These are phyloP conservation scores for Arge pagana DNA, from an alignment of 2,888 invertebrate genomes.

Conservation along the genomic window DNA sequence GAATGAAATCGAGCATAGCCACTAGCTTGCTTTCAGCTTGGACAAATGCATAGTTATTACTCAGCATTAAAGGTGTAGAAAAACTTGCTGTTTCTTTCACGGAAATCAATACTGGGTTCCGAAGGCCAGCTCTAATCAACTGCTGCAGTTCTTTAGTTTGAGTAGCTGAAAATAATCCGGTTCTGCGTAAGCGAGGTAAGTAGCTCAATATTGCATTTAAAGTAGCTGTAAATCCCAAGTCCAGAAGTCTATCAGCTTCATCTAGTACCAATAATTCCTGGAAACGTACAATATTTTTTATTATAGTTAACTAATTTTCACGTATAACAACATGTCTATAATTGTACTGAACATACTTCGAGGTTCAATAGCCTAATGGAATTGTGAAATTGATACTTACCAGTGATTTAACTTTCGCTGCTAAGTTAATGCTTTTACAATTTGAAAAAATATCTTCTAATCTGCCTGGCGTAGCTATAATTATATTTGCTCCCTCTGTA, in stretches of 20 bases:
- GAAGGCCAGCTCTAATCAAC: slow-evolving; percentile 87
- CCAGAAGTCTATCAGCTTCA: slow-evolving; percentile 94
- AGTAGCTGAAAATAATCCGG: slow-evolving; percentile 98
- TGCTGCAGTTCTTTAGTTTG: slow-evolving; percentile 94
- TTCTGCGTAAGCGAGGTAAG: slow-evolving; percentile 90
- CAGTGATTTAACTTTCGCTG: slow-evolving; percentile 75
- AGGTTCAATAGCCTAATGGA: neutral
- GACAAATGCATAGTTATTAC: slow-evolving; percentile 81
- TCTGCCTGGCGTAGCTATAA: slow-evolving; percentile 94
- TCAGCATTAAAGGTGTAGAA: slow-evolving; percentile 72
- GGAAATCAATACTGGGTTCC: slow-evolving; percentile 89
- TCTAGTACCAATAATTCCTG: slow-evolving; percentile 92
- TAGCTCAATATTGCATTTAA: slow-evolving; percentile 87
- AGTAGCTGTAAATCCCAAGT: slow-evolving; percentile 86
- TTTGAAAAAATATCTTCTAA: slow-evolving; percentile 83
- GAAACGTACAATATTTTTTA: slow-evolving; percentile 34
- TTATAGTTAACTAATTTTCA: neutral
- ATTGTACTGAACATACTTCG: slow-evolving; percentile 7
- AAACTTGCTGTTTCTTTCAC: slow-evolving; percentile 85
- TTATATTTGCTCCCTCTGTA: slow-evolving; percentile 77
- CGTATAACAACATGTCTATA: slow-evolving; percentile 1
- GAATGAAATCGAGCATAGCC: slow-evolving; percentile 78
- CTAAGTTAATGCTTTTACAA: slow-evolving; percentile 71
- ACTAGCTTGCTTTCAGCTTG: slow-evolving; percentile 82
- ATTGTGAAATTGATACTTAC: slow-evolving; percentile 66